These are phyloP conservation scores for Hylaeus volcanicus DNA, from an alignment of 1,140 invertebrate genomes.

Conservation along the genomic window DNA sequence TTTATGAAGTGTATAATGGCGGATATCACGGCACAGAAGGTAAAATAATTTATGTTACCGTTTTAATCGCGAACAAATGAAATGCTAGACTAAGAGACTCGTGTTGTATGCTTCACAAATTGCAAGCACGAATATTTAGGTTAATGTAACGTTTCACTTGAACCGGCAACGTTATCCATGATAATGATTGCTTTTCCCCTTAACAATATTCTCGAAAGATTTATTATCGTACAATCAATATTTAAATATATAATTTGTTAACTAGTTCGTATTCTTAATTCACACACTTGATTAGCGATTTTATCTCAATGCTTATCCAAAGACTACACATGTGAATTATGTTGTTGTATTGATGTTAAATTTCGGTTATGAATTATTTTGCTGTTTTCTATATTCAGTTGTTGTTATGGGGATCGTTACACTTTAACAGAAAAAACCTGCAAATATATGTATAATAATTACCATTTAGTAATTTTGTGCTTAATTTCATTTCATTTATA, in stretches of 20 bases:
- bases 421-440: too few relatives aligned
- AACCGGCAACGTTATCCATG: conserved; percentile 57
- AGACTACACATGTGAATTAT: neutral
- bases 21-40: conserved; percentile 72
- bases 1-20: conserved; percentile 73
- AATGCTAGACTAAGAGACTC: neutral
- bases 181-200: neutral
- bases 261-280: neutral
- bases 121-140: conserved; percentile 51
- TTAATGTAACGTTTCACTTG: conserved; percentile 60
- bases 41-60: conserved; percentile 56
- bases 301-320: neutral
- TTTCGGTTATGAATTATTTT: neutral
- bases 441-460: neutral
- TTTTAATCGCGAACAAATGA: neutral
- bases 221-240: neutral
- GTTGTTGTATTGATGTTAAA: neutral
- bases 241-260: neutral
- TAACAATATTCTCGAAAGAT: neutral
- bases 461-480: neutral
- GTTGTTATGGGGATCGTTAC: neutral
- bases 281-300: neutral
- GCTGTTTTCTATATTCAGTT: neutral
- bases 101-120: neutral
- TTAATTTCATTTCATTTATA: neutral